Percentiles rank a stretch among this genome's conserved stretches.
Conservation (phyloP, 1,140 invertebrate species). For the Drosophila kohkoa region DNA sequence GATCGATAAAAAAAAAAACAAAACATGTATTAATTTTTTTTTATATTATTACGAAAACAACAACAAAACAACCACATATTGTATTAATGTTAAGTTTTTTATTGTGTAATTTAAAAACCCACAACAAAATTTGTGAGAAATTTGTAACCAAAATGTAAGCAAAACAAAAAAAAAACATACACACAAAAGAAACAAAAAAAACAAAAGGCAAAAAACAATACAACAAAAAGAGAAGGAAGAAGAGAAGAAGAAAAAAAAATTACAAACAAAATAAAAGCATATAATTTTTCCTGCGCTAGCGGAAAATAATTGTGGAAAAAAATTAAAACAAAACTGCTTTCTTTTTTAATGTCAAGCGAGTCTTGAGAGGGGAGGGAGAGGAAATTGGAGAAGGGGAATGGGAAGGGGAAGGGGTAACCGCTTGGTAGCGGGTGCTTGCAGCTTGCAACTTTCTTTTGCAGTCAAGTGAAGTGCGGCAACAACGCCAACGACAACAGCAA, state of each 20-base stretch:
- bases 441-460: conserved; percentile 73
- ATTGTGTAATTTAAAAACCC: conserved; percentile 67
- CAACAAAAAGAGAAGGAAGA: conserved; percentile 59
- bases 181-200: conserved; percentile 47
- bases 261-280: conserved; percentile 77
- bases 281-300: conserved; percentile 80
- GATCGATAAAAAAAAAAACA: conserved; percentile 52
- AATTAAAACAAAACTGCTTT: conserved; percentile 80
- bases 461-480: conserved; percentile 47
- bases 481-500: neutral
- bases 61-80: conserved; percentile 72
- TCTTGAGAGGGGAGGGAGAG: no score
- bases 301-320: conserved; percentile 81
- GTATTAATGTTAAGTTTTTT: conserved; percentile 84
- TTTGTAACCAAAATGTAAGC: conserved; percentile 81
- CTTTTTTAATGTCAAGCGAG: conserved; percentile 53
- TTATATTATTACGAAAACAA: conserved; percentile 70
- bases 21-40: conserved; percentile 81
- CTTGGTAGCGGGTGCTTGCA: conserved; percentile 60
- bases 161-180: conserved; percentile 48
- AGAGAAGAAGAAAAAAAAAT: conserved; percentile 70
- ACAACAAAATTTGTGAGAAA: conserved; percentile 78
- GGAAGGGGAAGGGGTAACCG: neutral
- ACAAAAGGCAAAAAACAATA: conserved; percentile 27
- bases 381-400: neutral